These are phyloP conservation scores for Tragopan temminckii DNA, from an alignment of 2,797 vertebrate species.

Conservation along the genomic window DNA sequence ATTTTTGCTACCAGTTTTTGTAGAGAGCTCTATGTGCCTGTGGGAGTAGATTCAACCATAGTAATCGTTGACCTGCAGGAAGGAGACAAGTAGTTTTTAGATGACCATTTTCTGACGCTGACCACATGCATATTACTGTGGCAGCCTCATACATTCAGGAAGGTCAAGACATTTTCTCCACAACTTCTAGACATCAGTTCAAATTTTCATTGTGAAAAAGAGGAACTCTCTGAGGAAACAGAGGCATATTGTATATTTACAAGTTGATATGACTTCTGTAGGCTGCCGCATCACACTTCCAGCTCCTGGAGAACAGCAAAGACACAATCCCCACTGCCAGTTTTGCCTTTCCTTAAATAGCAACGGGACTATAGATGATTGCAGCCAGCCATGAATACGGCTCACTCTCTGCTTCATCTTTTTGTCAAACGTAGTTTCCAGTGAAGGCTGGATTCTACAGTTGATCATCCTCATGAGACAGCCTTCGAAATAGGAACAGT, in stretches of 20 bases:
- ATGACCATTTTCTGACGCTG: neutral
- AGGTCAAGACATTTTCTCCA: neutral
- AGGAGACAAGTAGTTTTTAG: neutral
- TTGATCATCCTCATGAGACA: neutral
- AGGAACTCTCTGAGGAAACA: neutral
- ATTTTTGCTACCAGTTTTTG: neutral
- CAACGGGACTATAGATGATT: neutral
- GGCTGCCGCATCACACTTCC: neutral
- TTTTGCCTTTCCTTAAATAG: neutral
- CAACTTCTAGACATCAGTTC: neutral
- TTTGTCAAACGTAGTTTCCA: neutral
- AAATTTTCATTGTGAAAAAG: neutral
- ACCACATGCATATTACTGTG: neutral
- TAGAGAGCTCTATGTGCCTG: accelerated
- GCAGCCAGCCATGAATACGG: neutral
- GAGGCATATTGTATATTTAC: neutral
- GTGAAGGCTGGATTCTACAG: neutral
- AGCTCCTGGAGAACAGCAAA: neutral
- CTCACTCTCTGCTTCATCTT: neutral
- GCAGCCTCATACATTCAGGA: neutral
- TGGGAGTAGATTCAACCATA: neutral
- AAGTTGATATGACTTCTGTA: neutral
- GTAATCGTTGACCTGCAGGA: neutral
- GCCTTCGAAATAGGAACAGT: neutral
- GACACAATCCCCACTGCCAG: neutral